Conservation (phyloP, 1,140 invertebrate genomes). For the Sycobia sp. region DNA sequence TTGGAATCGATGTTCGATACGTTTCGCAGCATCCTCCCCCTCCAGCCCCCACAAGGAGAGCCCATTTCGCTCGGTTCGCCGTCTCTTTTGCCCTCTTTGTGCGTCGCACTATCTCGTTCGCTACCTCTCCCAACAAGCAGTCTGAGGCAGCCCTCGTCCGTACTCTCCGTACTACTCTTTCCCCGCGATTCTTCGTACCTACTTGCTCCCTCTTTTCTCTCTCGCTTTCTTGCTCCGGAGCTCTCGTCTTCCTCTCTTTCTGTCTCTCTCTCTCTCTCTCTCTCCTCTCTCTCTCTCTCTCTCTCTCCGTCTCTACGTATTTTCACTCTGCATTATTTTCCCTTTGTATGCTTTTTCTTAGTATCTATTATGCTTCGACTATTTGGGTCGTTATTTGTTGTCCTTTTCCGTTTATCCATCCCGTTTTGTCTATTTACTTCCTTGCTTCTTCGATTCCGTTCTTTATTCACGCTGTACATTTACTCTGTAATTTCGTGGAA, state of each 20-base stretch:
- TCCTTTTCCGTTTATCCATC: too few species aligned
- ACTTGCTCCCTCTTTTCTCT: neutral
- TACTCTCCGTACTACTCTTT: constrained; percentile 8
- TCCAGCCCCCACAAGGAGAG: too few species aligned
- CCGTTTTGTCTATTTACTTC: too few species aligned
- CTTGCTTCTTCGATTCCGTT: too few species aligned
- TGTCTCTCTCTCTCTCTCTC: constrained; percentile 36
- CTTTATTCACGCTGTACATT: too few species aligned
- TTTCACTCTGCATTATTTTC: constrained; percentile 41
- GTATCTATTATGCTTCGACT: too few species aligned
- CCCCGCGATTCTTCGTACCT: neutral
- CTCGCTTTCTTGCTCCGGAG: neutral
- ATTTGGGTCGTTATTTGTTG: too few species aligned
- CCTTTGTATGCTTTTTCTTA: constrained; percentile 10
- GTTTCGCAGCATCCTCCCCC: constrained; percentile 7
- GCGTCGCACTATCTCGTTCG: constrained; percentile 13
- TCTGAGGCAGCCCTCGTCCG: too few species aligned
- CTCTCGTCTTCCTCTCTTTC: neutral
- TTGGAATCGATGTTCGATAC: constrained; percentile 33
- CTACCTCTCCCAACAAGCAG: too few species aligned
- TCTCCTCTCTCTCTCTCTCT: constrained; percentile 28
- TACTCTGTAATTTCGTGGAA: too few species aligned
- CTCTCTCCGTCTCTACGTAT: too few species aligned
- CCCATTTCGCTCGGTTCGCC: neutral
- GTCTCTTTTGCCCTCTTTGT: constrained; percentile 9